Percentiles rank a stretch among this genome's conserved stretches.
Evolutionary conservation across 1,140 invertebrate species (phyloP).

Genomic region (Dermatophagoides farinae): DNA sequence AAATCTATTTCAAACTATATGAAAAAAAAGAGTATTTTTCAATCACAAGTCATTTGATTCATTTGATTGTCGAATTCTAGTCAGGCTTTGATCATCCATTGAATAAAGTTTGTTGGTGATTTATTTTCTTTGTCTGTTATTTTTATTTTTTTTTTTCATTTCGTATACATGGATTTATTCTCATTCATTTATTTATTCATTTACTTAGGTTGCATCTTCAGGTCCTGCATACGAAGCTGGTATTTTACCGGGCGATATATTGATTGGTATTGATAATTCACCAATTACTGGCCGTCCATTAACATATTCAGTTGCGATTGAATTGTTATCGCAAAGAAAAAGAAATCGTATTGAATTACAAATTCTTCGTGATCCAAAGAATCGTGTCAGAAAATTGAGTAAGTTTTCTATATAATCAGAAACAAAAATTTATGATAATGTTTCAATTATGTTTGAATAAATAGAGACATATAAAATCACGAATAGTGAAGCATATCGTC

Average conservation of each 20-base stretch:
- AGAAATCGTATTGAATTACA: constrained; percentile 13
- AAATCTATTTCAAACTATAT: too few relatives aligned
- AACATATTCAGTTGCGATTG: constrained; percentile 70
- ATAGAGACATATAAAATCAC: too few relatives aligned
- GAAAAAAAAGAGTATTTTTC: too few relatives aligned
- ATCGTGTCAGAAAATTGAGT: neutral
- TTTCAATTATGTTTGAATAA: too few relatives aligned
- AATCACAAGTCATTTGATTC: neutral
- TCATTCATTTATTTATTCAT: neutral
- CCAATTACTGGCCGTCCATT: constrained; percentile 39
- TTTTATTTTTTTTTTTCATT: neutral
- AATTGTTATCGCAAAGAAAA: constrained; percentile 46
- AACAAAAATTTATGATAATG: neutral
- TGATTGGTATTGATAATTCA: neutral
- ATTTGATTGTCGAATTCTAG: neutral
- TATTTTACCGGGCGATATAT: neutral
- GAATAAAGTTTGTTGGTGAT: neutral
- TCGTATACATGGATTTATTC: neutral
- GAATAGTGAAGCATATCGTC: too few relatives aligned
- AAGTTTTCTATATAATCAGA: neutral
- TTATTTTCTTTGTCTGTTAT: neutral
- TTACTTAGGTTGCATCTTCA: neutral
- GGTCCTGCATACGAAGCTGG: constrained; percentile 6
- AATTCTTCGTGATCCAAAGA: constrained; percentile 6
- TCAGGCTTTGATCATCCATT: too few relatives aligned